Conservation (phyloP, 2,888 invertebrate genomes). For the Mimachlamys varia region DNA sequence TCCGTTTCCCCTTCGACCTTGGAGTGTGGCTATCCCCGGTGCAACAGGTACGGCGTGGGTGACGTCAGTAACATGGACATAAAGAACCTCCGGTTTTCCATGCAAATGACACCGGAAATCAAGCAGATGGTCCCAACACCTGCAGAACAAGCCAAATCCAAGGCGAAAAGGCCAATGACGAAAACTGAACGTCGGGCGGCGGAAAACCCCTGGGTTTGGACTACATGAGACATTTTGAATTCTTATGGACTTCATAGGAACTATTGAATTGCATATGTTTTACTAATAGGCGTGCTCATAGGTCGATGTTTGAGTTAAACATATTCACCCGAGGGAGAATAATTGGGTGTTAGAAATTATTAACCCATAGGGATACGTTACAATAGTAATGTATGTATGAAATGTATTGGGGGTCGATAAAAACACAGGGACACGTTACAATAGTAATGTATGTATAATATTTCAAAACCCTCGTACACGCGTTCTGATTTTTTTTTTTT, state of each 20-base stretch:
- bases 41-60: constrained; percentile 64
- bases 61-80: constrained; percentile 55
- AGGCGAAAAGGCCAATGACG: not conserved
- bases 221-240: not conserved
- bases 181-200: not conserved
- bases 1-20: constrained; percentile 66
- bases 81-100: constrained; percentile 63
- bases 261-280: not conserved
- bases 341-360: too few species aligned
- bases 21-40: constrained; percentile 62
- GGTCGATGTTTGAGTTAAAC: too few species aligned
- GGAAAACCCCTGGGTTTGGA: not conserved
- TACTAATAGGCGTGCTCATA: not conserved
- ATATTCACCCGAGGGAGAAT: too few species aligned
- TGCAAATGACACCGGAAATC: constrained; percentile 65
- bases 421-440: too few species aligned
- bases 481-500: too few species aligned
- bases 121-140: constrained; percentile 41
- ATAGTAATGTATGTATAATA: too few species aligned
- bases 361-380: too few species aligned
- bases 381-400: too few species aligned
- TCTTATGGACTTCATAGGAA: too few species aligned
- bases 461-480: too few species aligned
- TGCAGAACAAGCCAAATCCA: not conserved
- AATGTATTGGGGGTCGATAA: too few species aligned